Evolutionary conservation across 2,797 vertebrate genomes (phyloP).

Genomic region (Rhynchotus rufescens): DNA sequence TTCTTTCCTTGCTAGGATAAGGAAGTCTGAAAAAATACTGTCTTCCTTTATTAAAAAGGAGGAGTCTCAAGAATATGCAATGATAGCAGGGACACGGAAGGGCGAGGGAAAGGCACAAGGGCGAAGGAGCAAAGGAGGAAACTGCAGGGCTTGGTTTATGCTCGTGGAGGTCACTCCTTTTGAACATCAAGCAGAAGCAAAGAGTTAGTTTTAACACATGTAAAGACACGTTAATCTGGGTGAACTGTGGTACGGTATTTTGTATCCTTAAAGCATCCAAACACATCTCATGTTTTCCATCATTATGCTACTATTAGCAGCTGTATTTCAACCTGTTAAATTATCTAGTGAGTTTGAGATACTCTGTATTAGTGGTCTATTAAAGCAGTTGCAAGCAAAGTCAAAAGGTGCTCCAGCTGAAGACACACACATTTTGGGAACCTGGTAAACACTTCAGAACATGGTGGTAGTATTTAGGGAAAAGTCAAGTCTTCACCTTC

Average conservation of each 20-base stretch:
- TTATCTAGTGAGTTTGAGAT: background rate
- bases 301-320: background rate
- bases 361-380: background rate
- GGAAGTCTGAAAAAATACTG: background rate
- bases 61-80: background rate
- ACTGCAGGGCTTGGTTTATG: background rate
- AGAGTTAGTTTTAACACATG: background rate
- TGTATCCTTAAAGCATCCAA: background rate
- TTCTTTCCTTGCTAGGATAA: background rate
- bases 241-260: background rate
- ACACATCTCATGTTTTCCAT: background rate
- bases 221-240: background rate
- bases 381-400: background rate
- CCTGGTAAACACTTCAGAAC: conserved; percentile 43
- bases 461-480: conserved; percentile 21
- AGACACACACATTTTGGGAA: background rate
- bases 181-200: background rate
- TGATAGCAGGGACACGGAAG: background rate
- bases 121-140: background rate
- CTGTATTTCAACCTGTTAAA: background rate
- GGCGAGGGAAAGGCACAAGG: background rate
- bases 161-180: background rate
- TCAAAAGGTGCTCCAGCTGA: background rate
- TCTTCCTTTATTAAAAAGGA: background rate
- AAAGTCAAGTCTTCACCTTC: conserved; percentile 48